Percentiles rank a stretch among this genome's conserved stretches.
phyloP scores from a whole-genome alignment of 2,797 vertebrate genomes.

The Erithacus rubecula region DNA sequence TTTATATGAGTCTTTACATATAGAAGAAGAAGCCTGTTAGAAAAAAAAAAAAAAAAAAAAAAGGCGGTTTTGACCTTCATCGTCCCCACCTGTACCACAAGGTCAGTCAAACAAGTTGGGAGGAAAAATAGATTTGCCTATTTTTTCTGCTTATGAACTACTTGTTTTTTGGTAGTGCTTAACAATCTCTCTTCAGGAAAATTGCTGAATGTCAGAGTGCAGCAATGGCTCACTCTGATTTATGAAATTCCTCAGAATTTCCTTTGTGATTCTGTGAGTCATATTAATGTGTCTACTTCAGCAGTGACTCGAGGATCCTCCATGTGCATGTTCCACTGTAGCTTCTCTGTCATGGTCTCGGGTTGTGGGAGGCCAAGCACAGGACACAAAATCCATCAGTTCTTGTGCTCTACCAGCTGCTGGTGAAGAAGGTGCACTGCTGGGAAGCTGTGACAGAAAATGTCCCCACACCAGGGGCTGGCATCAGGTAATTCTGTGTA shows the following conservation, averaged over 20 bases:
- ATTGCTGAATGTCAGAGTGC: background rate
- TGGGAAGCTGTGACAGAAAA: background rate
- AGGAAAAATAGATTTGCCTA: background rate
- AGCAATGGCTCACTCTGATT: background rate
- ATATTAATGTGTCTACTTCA: background rate
- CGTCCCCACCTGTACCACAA: background rate
- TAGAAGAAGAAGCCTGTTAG: background rate
- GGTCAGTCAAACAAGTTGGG: background rate
- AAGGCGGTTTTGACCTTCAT: background rate
- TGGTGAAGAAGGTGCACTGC: background rate
- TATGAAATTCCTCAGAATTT: background rate
- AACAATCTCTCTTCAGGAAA: background rate
- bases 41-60: background rate
- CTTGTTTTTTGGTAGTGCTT: background rate
- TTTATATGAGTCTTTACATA: background rate
- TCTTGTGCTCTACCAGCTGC: background rate
- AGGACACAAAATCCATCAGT: accelerated
- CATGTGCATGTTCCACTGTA: background rate
- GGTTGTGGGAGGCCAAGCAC: background rate
- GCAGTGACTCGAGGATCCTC: background rate
- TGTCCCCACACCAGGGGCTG: accelerated
- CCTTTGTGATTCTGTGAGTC: constrained; percentile 7
- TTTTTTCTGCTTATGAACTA: background rate
- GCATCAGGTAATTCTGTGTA: background rate
- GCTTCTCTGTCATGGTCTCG: background rate